A percentile compares a stretch with the other conserved stretches of the same genome.
phyloP scores from a whole-genome alignment of 2,888 invertebrate species.

The Trichogramma dendrolimi region DNA sequence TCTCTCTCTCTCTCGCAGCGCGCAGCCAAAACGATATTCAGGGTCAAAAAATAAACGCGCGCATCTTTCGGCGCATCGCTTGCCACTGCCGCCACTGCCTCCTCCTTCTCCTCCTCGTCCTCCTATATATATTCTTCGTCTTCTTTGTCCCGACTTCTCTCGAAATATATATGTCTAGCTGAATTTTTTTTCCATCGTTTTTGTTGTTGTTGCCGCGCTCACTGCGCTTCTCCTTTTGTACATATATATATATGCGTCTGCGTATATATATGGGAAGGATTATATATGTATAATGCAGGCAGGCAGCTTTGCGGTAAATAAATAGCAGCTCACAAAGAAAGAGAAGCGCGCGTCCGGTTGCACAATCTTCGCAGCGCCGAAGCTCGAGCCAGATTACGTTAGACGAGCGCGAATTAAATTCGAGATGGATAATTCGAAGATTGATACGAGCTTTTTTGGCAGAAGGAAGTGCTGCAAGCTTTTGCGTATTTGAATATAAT shows the following conservation, averaged over 20 bases:
- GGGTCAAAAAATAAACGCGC: slow-evolving; percentile 40
- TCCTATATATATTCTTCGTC: background rate
- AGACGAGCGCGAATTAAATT: too few species aligned
- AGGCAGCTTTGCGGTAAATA: background rate
- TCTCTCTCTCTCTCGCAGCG: slow-evolving; percentile 24
- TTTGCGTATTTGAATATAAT: too few species aligned
- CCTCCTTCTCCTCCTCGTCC: background rate
- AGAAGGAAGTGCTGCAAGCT: too few species aligned
- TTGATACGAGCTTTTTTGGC: too few species aligned
- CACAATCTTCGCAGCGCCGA: background rate
- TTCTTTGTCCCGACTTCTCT: background rate
- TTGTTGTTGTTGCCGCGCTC: background rate
- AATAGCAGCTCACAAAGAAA: background rate
- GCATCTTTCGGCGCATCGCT: background rate
- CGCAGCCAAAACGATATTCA: slow-evolving; percentile 30
- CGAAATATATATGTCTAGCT: background rate
- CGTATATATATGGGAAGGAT: too few species aligned
- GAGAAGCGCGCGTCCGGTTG: background rate
- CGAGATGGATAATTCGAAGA: too few species aligned
- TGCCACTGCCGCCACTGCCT: background rate
- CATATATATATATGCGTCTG: too few species aligned
- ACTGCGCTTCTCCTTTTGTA: too few species aligned
- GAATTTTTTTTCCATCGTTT: background rate
- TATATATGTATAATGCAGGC: background rate
- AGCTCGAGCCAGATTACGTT: too few species aligned